A percentile compares a stretch with the other conserved stretches of the same genome.
Conservation (phyloP, 92 coral and sea anemone species). For the Bergia puertoricense region DNA sequence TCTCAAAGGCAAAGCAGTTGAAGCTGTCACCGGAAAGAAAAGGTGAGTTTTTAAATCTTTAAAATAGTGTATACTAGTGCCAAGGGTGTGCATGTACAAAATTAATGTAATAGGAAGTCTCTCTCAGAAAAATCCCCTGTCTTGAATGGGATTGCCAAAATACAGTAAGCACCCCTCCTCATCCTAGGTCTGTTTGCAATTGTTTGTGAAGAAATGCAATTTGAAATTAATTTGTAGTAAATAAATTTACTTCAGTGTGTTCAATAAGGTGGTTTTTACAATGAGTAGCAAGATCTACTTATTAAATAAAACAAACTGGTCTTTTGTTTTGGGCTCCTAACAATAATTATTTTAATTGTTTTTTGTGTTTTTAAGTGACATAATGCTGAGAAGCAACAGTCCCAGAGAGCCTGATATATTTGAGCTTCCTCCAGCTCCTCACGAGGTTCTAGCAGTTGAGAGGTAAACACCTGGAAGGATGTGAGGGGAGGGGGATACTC, state of each 20-base stretch:
- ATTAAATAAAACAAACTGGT: no score
- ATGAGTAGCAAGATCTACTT: no score
- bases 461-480: conserved; percentile 35
- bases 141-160: no score
- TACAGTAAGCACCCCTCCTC: no score
- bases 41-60: conserved; percentile 54
- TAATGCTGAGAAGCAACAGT: conserved; percentile 52
- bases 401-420: conserved; percentile 89
- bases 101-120: neutral
- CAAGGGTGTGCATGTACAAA: neutral
- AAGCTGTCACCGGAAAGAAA: conserved; percentile 82
- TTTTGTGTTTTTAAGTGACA: neutral
- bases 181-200: no score
- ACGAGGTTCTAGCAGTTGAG: conserved; percentile 5
- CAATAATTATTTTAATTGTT: neutral
- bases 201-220: no score
- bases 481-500: no score
- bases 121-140: no score
- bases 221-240: no score
- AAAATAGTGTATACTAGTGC: neutral
- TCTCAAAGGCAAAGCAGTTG: conserved; percentile 85
- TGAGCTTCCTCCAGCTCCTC: conserved; percentile 79
- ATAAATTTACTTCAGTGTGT: no score
- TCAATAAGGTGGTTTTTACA: no score
- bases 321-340: no score